Conservation (phyloP, 2,797 vertebrate genomes). For the Girardinus metallicus region DNA sequence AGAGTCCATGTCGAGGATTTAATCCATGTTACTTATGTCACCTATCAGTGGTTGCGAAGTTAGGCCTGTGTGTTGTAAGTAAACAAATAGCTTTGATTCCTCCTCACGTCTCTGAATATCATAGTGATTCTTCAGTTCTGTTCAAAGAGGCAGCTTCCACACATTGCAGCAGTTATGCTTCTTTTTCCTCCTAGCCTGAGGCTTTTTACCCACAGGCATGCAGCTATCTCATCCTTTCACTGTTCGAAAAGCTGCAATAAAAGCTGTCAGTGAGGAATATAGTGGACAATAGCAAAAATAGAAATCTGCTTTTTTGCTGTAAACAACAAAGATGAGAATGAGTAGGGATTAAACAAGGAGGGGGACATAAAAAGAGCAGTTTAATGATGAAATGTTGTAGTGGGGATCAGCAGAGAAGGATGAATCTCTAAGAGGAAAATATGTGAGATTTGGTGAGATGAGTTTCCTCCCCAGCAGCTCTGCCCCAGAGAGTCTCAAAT, state of each 20-base stretch:
- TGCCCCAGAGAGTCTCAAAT: constrained; percentile 20
- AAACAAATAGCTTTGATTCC: constrained; percentile 1
- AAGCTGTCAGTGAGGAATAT: constrained; percentile 7
- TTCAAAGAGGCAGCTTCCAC: constrained; percentile 38
- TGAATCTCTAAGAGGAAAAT: constrained; percentile 35
- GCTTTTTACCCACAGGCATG: constrained; percentile 44
- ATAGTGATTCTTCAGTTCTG: constrained; percentile 21
- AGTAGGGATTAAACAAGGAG: constrained; percentile 33
- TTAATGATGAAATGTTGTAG: constrained; percentile 28
- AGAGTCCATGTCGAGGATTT: background rate
- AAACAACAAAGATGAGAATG: constrained; percentile 27
- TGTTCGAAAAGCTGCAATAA: constrained; percentile 20
- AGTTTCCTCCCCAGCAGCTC: constrained; percentile 25
- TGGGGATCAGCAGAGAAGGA: constrained; percentile 38
- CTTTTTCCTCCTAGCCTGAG: constrained; percentile 26
- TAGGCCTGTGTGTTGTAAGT: background rate
- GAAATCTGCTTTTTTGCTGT: constrained; percentile 20
- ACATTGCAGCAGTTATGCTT: constrained; percentile 12
- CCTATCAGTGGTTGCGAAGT: no score
- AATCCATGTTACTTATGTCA: background rate
- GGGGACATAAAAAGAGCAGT: constrained; percentile 25
- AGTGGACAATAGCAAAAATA: constrained; percentile 23
- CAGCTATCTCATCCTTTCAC: constrained; percentile 31
- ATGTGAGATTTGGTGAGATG: constrained; percentile 31
- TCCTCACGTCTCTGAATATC: constrained; percentile 6